These are phyloP conservation scores for Xerus inauris DNA, from an alignment of 2,113 vertebrate species.

Conservation along the genomic window DNA sequence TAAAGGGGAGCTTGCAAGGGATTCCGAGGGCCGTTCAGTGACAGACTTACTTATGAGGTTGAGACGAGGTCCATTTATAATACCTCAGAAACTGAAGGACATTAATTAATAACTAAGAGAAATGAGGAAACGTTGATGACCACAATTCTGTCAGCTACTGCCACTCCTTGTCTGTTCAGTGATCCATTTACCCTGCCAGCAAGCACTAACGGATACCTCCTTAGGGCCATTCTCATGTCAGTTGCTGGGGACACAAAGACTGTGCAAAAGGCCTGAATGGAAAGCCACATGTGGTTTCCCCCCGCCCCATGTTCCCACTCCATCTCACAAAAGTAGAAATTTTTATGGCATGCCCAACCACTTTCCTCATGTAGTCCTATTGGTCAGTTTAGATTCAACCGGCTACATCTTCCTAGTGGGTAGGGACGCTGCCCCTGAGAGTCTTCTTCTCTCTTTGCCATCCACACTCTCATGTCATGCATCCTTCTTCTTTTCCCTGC, in stretches of 20 bases:
- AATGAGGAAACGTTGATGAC: not conserved
- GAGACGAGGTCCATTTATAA: conserved; percentile 2
- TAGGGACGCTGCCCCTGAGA: not conserved
- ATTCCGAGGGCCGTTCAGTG: not conserved
- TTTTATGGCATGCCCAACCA: not conserved
- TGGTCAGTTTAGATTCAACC: not conserved
- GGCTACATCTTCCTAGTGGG: not conserved
- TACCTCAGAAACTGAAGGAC: not conserved
- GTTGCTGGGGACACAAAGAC: not conserved
- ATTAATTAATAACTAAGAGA: not conserved
- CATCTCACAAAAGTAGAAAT: not conserved
- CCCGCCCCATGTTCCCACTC: not conserved
- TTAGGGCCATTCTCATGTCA: not conserved
- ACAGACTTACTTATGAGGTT: not conserved
- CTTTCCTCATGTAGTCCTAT: not conserved
- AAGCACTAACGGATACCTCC: not conserved
- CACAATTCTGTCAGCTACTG: not conserved
- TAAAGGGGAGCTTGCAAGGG: not conserved
- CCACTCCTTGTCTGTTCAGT: not conserved
- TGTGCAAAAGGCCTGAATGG: not conserved
- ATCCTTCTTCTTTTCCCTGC: not conserved
- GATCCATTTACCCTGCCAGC: not conserved
- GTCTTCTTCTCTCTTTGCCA: not conserved
- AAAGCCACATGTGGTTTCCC: not conserved
- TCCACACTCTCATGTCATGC: not conserved